Conservation (phyloP, 2,797 vertebrate genomes). For the Sebastolobus alascanus region DNA sequence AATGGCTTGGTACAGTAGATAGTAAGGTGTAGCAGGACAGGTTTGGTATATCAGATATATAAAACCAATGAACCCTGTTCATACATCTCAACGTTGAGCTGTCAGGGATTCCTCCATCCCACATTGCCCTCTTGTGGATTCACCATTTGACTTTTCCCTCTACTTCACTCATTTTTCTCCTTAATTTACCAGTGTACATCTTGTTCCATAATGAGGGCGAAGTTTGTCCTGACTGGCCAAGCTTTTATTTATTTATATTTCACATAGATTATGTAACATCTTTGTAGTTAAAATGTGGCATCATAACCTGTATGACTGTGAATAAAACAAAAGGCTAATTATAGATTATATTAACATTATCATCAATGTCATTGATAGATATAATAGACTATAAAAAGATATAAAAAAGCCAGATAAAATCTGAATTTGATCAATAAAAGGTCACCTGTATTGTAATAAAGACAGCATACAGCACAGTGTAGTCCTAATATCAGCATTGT, state of each 20-base stretch:
- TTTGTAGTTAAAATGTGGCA: not conserved
- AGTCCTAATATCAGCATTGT: constrained; percentile 1
- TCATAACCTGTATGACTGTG: not conserved
- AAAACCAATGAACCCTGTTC: not conserved
- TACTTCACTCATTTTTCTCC: not conserved
- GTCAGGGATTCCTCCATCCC: constrained; percentile 17
- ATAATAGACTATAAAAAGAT: not conserved
- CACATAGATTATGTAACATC: not conserved
- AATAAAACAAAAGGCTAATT: not conserved
- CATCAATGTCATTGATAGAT: not conserved
- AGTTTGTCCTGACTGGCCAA: not conserved
- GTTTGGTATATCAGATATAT: not conserved
- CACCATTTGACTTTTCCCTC: not conserved
- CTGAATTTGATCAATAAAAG: not conserved
- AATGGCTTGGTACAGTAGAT: not conserved
- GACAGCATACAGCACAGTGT: not conserved
- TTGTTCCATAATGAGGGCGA: not conserved
- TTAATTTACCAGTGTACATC: not conserved
- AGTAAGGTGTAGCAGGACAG: not conserved
- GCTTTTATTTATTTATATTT: not conserved
- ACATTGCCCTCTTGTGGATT: constrained; percentile 64
- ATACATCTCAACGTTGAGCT: not conserved
- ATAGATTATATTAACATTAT: not conserved
- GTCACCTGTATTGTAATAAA: not conserved
- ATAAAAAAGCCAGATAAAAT: not conserved